A percentile compares a stretch with the other conserved stretches of the same genome.
Evolutionary conservation across 2,888 invertebrate species (phyloP).

Genomic region (Stenotaenia linearis): DNA sequence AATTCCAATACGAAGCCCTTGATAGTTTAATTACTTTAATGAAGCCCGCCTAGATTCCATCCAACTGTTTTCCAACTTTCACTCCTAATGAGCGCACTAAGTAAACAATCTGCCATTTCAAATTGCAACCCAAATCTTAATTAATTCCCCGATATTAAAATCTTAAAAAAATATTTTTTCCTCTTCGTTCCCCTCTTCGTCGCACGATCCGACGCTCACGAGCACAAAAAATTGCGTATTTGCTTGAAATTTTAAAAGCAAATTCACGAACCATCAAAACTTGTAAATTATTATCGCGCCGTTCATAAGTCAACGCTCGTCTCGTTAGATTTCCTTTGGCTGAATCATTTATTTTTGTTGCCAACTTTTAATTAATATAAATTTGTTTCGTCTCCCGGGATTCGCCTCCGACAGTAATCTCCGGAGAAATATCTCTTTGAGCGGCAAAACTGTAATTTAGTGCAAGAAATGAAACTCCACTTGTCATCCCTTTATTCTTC

Average conservation of each 20-base stretch:
- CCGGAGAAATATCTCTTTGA: not conserved
- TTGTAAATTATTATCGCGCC: too few relatives aligned
- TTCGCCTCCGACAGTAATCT: too few relatives aligned
- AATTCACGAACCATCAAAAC: too few relatives aligned
- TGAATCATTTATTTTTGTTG: too few relatives aligned
- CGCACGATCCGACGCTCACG: too few relatives aligned
- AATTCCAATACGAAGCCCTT: not conserved
- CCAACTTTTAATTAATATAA: too few relatives aligned
- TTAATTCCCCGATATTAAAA: not conserved
- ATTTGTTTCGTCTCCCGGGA: too few relatives aligned
- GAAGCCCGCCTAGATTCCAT: not conserved
- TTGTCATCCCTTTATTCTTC: not conserved
- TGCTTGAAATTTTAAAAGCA: too few relatives aligned
- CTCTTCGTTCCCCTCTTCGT: too few relatives aligned
- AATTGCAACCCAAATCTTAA: not conserved
- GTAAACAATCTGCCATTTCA: conserved; percentile 10
- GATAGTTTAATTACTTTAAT: conserved; percentile 19
- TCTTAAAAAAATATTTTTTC: not conserved
- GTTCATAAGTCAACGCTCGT: too few relatives aligned
- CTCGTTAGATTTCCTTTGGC: too few relatives aligned
- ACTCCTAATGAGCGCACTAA: conserved; percentile 1
- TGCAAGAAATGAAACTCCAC: not conserved
- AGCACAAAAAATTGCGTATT: too few relatives aligned
- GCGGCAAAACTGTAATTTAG: not conserved
- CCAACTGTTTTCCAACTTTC: conserved; percentile 5